Percentiles rank a stretch among this genome's conserved stretches.
Evolutionary conservation across 2,797 vertebrate species (phyloP).

Genomic region (Spea hammondii): DNA sequence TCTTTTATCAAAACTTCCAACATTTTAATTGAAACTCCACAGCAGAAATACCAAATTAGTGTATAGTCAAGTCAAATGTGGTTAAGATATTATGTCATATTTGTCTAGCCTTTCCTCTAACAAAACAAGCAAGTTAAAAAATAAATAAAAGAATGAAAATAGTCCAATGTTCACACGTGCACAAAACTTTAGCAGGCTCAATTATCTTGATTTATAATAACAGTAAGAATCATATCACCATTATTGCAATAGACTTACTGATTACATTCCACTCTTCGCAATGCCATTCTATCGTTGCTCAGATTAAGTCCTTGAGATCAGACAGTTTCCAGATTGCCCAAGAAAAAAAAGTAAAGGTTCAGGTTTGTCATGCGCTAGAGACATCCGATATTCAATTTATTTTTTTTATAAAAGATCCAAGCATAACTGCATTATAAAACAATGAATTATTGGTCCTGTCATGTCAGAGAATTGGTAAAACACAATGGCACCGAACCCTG

Average conservation of each 20-base stretch:
- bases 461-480: not conserved
- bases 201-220: conserved; percentile 37
- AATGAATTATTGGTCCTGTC: not conserved
- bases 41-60: not conserved
- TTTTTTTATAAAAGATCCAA: conserved; percentile 9
- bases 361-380: conserved; percentile 22
- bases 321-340: conserved; percentile 34
- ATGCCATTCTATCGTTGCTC: conserved; percentile 22
- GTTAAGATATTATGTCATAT: not conserved
- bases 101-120: conserved; percentile 9
- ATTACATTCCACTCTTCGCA: conserved; percentile 26
- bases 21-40: not conserved
- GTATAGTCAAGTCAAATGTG: too few species aligned
- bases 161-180: conserved; percentile 6
- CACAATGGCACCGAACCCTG: too few species aligned
- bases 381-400: conserved; percentile 12
- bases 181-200: conserved; percentile 5
- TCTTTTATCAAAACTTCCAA: too few species aligned
- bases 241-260: conserved; percentile 36
- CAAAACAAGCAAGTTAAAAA: conserved; percentile 6
- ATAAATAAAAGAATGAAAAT: not conserved
- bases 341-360: conserved; percentile 26
- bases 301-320: conserved; percentile 42
- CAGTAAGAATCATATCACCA: conserved; percentile 22
- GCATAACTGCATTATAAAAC: not conserved